phyloP scores from a whole-genome alignment of 2,888 invertebrate species.

The Ophioninae sp. region DNA sequence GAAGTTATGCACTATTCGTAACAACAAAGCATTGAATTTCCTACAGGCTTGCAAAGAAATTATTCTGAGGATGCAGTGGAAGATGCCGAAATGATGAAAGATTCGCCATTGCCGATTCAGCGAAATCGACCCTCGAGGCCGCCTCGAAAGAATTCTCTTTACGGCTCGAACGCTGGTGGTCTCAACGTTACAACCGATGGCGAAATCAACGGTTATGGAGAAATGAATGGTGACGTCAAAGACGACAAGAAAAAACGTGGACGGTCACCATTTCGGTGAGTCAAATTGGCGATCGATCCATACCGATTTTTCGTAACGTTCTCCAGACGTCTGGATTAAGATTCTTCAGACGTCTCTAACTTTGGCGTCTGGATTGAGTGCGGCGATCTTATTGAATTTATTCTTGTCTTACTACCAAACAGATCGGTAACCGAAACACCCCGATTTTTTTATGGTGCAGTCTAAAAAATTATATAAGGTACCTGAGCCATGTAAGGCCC shows the following conservation, averaged over 20 bases:
- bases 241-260: slow-evolving; percentile 91
- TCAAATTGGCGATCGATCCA: slow-evolving; percentile 33
- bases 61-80: slow-evolving; percentile 92
- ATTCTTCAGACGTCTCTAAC: no score
- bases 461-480: no score
- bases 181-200: slow-evolving; percentile 90
- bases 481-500: no score
- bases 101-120: slow-evolving; percentile 79
- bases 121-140: slow-evolving; percentile 85
- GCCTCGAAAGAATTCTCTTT: slow-evolving; percentile 87
- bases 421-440: no score
- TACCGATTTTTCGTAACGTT: neutral
- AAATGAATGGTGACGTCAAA: slow-evolving; percentile 84
- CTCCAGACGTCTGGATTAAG: no score
- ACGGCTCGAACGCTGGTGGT: slow-evolving; percentile 73
- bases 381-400: no score
- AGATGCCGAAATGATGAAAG: slow-evolving; percentile 86
- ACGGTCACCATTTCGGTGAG: slow-evolving; percentile 94
- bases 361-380: neutral
- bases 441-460: no score
- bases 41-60: slow-evolving; percentile 89
- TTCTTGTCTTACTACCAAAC: no score
- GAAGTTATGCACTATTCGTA: no score
- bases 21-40: neutral
- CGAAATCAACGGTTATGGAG: slow-evolving; percentile 88